Percentiles rank a stretch among this genome's conserved stretches.
Conservation (phyloP, 2,797 vertebrate genomes). For the Acestrorhynchus altus region DNA sequence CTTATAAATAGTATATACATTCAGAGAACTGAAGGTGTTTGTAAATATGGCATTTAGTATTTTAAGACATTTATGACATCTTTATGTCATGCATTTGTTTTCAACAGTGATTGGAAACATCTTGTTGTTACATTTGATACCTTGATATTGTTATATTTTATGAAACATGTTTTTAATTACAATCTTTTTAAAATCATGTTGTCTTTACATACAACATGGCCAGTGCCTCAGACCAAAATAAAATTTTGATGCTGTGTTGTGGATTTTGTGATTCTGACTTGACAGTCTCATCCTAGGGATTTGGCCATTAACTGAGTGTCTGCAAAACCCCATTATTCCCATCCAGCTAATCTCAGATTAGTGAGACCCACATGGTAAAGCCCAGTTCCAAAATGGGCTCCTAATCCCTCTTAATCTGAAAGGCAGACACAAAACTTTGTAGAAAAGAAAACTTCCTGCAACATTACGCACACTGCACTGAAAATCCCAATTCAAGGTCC, state of each 20-base stretch:
- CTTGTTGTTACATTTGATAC: no score
- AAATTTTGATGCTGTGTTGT: background rate
- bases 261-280: background rate
- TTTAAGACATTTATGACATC: no score
- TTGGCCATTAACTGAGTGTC: slow-evolving; percentile 12
- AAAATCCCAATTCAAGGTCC: background rate
- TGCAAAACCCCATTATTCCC: background rate
- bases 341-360: slow-evolving; percentile 48
- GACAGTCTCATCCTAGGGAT: slow-evolving; percentile 2
- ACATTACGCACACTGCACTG: background rate
- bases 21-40: no score
- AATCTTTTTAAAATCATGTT: no score
- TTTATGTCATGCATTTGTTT: no score
- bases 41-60: no score
- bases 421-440: background rate
- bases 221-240: background rate
- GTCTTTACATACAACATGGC: background rate
- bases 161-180: no score
- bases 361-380: background rate
- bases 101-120: no score
- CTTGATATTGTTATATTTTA: no score
- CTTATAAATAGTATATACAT: no score
- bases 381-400: background rate
- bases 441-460: background rate
- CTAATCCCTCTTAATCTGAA: slow-evolving; percentile 20